phyloP scores from a whole-genome alignment of 92 coral and sea anemone species.

The Umimayanthus chanpuru region DNA sequence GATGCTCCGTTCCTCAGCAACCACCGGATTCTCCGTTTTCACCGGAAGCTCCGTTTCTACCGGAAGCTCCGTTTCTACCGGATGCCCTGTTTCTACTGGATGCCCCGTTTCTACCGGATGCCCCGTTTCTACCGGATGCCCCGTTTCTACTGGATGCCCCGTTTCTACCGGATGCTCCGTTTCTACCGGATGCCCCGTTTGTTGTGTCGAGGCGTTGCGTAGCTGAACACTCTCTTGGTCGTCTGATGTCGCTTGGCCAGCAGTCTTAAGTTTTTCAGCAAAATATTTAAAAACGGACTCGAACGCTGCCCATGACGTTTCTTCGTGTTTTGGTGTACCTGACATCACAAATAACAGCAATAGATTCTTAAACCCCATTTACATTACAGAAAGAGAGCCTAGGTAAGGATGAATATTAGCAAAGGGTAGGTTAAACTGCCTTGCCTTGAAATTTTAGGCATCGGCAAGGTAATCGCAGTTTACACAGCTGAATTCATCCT shows the following conservation, averaged over 20 bases:
- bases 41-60: not conserved
- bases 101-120: not conserved
- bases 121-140: not conserved
- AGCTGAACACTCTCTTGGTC: not conserved
- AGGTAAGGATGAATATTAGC: no score
- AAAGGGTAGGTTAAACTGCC: no score
- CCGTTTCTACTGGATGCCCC: not conserved
- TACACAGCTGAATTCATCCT: no score
- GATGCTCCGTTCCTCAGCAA: not conserved
- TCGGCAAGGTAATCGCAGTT: no score
- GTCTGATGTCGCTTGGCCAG: not conserved
- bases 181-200: not conserved
- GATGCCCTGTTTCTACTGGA: not conserved
- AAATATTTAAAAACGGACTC: slow-evolving; percentile 88
- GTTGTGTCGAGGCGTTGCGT: not conserved
- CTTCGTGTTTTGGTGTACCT: slow-evolving; percentile 88
- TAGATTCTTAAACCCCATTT: no score
- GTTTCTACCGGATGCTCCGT: not conserved
- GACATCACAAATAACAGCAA: not conserved
- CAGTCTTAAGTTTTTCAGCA: slow-evolving; percentile 56
- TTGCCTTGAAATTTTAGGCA: no score
- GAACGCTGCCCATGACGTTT: slow-evolving; percentile 82
- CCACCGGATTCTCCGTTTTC: not conserved
- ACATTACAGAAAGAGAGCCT: no score
- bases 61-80: no score